Base-by-base conservation (phyloP, 2,888 invertebrate genomes). In the Andricus curvator region DNA sequence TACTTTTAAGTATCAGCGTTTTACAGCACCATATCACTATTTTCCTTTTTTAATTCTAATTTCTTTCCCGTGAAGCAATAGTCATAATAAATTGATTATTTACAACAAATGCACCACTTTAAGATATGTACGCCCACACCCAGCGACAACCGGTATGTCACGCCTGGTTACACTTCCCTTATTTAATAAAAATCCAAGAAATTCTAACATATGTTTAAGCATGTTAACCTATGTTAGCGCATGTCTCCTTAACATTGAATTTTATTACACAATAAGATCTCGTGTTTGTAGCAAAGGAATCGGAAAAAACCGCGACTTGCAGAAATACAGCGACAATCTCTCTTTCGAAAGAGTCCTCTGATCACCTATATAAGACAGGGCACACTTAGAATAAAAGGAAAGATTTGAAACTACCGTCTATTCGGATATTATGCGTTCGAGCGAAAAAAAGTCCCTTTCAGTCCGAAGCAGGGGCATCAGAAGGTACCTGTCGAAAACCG, bases 401-500 rank as follows among this genome's bases (percentile, higher is more conserved):
- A 84, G 84, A 88, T 88, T 86, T 86, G 83, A 84, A 86, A 83
- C 85, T 85, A 82, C 79, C 77, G 82, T 85, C 86, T 88, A 88
- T 87, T 85, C 86, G 68, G 85, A 86, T 88, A 89, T 89, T 89
- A 89, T 88, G 88, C 87, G 87, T 83, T 82, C 79, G 66, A 81
- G 79, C 76, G 68, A 86, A 86, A 84, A 88, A 86, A 86, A 77
- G 79, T 64, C 82, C 82, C 79, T 81, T 77, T 83, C 77, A 67
- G 80, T 81, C 82, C 77, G 83, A 82, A 84, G 82, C 78, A 78
- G 80, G 66, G 80, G 81, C 81, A 80, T 82, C 81, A 82, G 84
- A 66, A 66, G 77, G 62, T 33, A 68, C 64, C 81, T 66, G 67
- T 66, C 51, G 78, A 74, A 74, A 74, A 74, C n/a, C 74, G 33